Evolutionary conservation across 2,113 vertebrate species (phyloP).

Genomic region (Oenanthe melanoleuca): DNA sequence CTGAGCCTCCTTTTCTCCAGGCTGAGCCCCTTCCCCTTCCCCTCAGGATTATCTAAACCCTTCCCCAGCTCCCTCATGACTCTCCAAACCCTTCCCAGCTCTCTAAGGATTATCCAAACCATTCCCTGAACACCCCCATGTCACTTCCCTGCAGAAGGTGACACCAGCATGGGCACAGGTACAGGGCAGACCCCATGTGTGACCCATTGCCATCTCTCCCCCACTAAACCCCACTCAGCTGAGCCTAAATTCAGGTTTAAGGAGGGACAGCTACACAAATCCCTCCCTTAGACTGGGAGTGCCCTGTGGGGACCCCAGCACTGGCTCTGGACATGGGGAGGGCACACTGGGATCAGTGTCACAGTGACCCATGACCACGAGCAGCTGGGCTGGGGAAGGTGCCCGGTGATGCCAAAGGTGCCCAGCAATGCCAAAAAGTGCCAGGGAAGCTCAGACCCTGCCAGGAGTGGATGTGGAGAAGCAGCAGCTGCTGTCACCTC

Average conservation of each 20-base stretch:
- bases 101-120: background rate
- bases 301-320: background rate
- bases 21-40: background rate
- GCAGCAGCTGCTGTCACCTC: background rate
- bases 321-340: accelerated
- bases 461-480: accelerated
- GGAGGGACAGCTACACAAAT: background rate
- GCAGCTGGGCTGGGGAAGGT: background rate
- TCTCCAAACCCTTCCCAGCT: too few relatives aligned
- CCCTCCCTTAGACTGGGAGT: background rate
- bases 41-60: background rate
- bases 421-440: background rate
- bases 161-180: accelerated
- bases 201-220: background rate
- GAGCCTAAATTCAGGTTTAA: background rate
- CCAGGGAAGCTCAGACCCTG: background rate
- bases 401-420: accelerated
- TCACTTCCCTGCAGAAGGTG: background rate
- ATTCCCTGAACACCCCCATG: background rate
- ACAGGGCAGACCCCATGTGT: background rate
- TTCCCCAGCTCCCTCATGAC: too few relatives aligned
- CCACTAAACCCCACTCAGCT: background rate
- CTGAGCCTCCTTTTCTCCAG: background rate
- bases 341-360: accelerated
- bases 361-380: accelerated